These are phyloP conservation scores for Cryptus viduatorius DNA, from an alignment of 2,888 invertebrate genomes.

Conservation along the genomic window DNA sequence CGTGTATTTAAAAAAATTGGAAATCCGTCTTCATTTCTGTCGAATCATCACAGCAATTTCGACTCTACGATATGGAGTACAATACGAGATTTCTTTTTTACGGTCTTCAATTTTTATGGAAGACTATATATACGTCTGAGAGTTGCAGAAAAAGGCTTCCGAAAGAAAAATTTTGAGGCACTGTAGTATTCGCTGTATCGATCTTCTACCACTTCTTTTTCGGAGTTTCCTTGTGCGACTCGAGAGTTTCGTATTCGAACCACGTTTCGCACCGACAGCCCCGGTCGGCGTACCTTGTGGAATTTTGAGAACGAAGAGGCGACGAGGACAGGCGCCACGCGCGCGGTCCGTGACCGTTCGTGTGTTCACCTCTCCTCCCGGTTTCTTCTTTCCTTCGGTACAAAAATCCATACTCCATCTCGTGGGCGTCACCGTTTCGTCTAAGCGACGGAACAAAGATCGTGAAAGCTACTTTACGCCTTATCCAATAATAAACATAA, in stretches of 20 bases:
- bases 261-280: slow-evolving; percentile 53
- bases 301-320: slow-evolving; percentile 58
- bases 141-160: not conserved
- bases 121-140: no score
- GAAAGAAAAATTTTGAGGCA: slow-evolving; percentile 15
- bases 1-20: no score
- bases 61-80: no score
- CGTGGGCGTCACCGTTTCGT: slow-evolving; percentile 54
- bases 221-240: slow-evolving; percentile 14
- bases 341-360: not conserved
- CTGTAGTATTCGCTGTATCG: slow-evolving; percentile 39
- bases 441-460: not conserved
- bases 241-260: slow-evolving; percentile 49
- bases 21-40: no score
- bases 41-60: no score
- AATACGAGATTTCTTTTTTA: not conserved
- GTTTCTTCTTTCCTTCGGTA: slow-evolving; percentile 20
- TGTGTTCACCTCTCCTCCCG: not conserved
- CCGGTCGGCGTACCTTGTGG: slow-evolving; percentile 36
- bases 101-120: not conserved
- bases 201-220: slow-evolving; percentile 30
- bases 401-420: slow-evolving; percentile 62
- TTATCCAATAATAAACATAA: slow-evolving; percentile 2
- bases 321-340: slow-evolving; percentile 22
- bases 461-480: slow-evolving; percentile 14